Conservation (phyloP, 2,113 vertebrate genomes). For the Oreocharis arfaki region DNA sequence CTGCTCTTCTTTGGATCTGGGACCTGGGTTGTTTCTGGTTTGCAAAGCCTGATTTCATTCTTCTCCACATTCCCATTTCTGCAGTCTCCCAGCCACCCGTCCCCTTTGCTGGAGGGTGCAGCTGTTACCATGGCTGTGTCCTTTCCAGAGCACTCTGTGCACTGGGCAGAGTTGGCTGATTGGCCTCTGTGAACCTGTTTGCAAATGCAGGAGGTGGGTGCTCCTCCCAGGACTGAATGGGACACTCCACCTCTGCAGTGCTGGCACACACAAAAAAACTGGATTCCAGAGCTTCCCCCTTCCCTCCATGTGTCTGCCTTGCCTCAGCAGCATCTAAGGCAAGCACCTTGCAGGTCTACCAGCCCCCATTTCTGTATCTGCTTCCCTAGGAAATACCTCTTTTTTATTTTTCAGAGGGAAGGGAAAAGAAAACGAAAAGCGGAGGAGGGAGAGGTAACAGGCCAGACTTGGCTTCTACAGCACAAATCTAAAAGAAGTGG, state of each 20-base stretch:
- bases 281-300: background rate
- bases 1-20: background rate
- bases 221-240: background rate
- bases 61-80: background rate
- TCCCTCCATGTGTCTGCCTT: background rate
- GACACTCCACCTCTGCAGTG: background rate
- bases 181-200: background rate
- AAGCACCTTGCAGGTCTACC: background rate
- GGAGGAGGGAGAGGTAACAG: background rate
- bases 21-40: background rate
- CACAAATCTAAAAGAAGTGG: background rate
- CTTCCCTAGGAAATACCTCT: background rate
- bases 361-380: background rate
- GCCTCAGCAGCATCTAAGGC: background rate
- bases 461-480: background rate
- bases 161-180: background rate
- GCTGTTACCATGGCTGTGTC: background rate
- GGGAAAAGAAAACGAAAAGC: background rate
- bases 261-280: background rate
- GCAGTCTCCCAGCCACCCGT: background rate
- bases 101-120: background rate
- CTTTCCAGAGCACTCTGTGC: background rate
- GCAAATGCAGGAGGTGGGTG: constrained; percentile 17
- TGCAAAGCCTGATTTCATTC: background rate
- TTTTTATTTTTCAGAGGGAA: background rate